Base-by-base conservation (phyloP, 2,888 invertebrate species). In the Eremobia ochroleuca region DNA sequence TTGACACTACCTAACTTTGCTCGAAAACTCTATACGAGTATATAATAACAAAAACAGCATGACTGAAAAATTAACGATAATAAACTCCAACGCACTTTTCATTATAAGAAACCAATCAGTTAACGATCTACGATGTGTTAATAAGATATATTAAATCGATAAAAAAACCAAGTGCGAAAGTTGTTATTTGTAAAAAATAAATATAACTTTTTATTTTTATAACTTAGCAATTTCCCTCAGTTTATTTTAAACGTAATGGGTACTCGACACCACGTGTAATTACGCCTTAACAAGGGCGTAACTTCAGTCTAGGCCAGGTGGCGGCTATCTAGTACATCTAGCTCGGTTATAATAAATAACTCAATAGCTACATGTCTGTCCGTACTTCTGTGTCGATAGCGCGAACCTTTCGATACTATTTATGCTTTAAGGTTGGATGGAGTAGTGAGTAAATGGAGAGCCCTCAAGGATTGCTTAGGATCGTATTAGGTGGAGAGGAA, bases 301-400 rank as follows among this genome's bases (percentile, higher is more conserved):
- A 72, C 71, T 72, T 21, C 43, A 69, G 69, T 58, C 81, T 65
- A 31, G 34, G 83, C 87, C 87, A 87, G 87, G 88, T 87, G 87
- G 62, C 40, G n/a, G 68, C 64, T 88, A 87, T 88, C 87, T 76
- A 70, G 49, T 65, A 74, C 68, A 85, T 86, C 87, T 88, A 43
- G 59, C 55, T 75, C 66, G 28, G 68, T 84, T 68, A 83, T 77
- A 88, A 87, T 88, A 85, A 88, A 87, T 88, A 88, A 87, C 88
- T 88, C 87, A 83, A 76, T 79, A 64, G 85, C 31, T 68, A 58
- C 75, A 71, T 25, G 86, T 86, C 83, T 85, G 86, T 83, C 76
- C n/a, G 55, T 76, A 71, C 76, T 55, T n/a, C 68, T 67, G 69
- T 40, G 62, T 79, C 62, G 88, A 88, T 87, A 86, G 82, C 66